Base-by-base conservation (phyloP, 2,797 vertebrate species). In the Malacoraja senta region DNA sequence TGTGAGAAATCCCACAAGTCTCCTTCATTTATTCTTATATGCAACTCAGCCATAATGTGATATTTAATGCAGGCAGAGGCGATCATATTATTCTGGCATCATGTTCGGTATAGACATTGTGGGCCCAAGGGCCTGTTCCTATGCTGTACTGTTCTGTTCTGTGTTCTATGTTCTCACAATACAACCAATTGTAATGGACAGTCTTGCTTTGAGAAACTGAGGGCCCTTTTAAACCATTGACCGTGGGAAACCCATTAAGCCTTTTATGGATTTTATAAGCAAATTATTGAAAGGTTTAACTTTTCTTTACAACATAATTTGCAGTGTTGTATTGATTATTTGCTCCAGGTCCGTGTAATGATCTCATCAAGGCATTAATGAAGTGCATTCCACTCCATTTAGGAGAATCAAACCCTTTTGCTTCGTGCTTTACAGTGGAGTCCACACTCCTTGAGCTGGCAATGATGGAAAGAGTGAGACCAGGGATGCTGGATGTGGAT, bases 251-350 rank as follows among this genome's bases (percentile, higher is more conserved):
- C 8, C 71, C 15, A 74, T 74, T 61, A 74, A 74, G 13, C 38
- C 53, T 76, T 44, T 3, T 74, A 76, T 76, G 38, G 68, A 76
- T 76, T 92, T 92, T 92, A 72, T 76, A 76, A 92, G 72, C 68
- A 53, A 76, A 76, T 44, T 74, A 74, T 92, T 92, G 90, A 76
- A 92, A 92, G 72, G 38, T 58, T 53, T 76, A 76, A 92, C 71
- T 76, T 92, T 92, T 74, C 90, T 53, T 92, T 53, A 24, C 90
- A 74, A 19, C 71, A 58, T 92, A 21, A 92, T 53, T 92, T 92
- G 72, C 71, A 29, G 90, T 76, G 63, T 92, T 68, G 21, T 44
- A 76, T 92, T 76, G 90, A 92, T 92, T 76, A 92, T 74, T 92
- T 58, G 26, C 90, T 92, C 71, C 90, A 71, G 76, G 35, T 53